Evolutionary conservation across 1,140 invertebrate species (phyloP), one percentile per base, ranked within the genome.

Genomic region (Drosophila lini): DNA sequence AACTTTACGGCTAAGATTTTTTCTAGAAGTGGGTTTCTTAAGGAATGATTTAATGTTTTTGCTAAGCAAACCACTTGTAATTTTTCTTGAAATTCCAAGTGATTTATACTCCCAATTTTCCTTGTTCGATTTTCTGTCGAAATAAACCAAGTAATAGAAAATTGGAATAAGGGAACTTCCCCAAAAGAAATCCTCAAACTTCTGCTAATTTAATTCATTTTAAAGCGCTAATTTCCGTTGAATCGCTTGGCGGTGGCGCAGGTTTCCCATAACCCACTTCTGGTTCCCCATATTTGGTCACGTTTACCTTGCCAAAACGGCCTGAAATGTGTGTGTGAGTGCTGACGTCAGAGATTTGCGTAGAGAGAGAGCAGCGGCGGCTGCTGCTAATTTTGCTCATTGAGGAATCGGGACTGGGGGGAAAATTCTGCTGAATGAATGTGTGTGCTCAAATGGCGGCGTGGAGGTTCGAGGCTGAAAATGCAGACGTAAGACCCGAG

Each of bases 251-350:
- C 15, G 36, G 32, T 32, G 32, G 22, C 65, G n/a, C 36, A 41
- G 40, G 47, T 40, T 68, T 68, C 50, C 56, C 61, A 53, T 76
- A 77, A 60, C 48, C 62, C 50, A 59, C 48, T 60, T 65, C 48
- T 60, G 52, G 50, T 63, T 58, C 58, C 61, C 83, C 83, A 80
- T 88, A 88, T 88, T 88, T 88, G 83, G 83, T 80, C 83, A 80
- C 84, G 83, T 74, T 83, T 83, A 80, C 71, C 50, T 65, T 53
- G 68, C 69, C 68, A 53, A 74, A 62, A 55, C n/a, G 22, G 9
- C 36, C 40, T 41, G 19, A 57, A 10, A 53, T 38, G 36, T 59
- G 16, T 36, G 50, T 31, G 25, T n/a, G 40, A 59, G 63, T 58
- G 48, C 59, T 82, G 80, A 82, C 80, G 80, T 82, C 80, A 82